These are phyloP conservation scores for Labeo rohita DNA, from an alignment of 2,113 vertebrate genomes.

Conservation along the genomic window DNA sequence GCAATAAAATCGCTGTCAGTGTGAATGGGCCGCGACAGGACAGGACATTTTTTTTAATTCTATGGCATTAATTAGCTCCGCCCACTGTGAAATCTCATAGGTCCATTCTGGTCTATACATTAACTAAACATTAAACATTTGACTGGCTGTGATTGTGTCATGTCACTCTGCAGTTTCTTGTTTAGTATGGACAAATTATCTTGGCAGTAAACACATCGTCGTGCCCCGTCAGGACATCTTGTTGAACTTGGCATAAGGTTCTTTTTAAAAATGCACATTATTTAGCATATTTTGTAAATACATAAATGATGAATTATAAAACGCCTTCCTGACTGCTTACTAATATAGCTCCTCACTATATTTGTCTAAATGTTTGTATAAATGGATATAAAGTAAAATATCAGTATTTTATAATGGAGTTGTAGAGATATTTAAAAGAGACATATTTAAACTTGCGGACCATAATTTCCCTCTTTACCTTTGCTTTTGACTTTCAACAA, in stretches of 20 bases:
- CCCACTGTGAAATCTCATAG: constrained; percentile 29
- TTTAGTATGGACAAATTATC: background rate
- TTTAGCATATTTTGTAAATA: constrained; percentile 32
- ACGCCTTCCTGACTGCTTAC: background rate
- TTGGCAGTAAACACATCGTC: background rate
- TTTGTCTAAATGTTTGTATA: constrained; percentile 39
- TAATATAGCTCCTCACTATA: constrained; percentile 17
- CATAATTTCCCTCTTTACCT: background rate
- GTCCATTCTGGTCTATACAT: background rate
- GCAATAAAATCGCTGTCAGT: constrained; percentile 24
- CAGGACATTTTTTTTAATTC: background rate
- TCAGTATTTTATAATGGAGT: constrained; percentile 33
- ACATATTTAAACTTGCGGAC: background rate
- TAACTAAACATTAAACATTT: background rate
- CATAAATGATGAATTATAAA: background rate
- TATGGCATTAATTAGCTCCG: constrained; percentile 17
- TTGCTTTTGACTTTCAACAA: constrained; percentile 4
- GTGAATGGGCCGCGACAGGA: background rate
- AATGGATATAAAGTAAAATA: constrained; percentile 29
- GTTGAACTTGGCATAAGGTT: background rate
- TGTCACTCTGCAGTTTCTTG: background rate
- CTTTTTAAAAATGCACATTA: background rate
- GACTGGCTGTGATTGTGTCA: too few relatives aligned
- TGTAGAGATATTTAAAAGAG: constrained; percentile 1
- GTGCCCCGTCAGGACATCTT: background rate